Percentiles rank a stretch among this genome's conserved stretches.
phyloP scores from a whole-genome alignment of 2,113 vertebrate species.

The Agelaius phoeniceus region DNA sequence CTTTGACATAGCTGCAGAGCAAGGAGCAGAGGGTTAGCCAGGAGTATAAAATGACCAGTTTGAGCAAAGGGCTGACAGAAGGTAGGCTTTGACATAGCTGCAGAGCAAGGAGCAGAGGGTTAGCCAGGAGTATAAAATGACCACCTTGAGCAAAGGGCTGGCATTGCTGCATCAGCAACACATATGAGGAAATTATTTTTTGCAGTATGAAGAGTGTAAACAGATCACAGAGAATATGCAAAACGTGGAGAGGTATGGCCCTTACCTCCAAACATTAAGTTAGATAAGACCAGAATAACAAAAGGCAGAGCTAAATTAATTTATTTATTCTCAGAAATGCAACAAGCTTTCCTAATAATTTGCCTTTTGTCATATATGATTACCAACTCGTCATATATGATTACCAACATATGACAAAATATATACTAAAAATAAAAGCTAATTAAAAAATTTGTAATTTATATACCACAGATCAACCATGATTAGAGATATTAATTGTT shows the following conservation, averaged over 20 bases:
- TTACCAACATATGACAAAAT: background rate
- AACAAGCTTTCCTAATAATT: background rate
- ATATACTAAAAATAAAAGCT: background rate
- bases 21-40: background rate
- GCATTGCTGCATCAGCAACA: background rate
- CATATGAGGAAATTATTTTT: background rate
- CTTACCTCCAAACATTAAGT: background rate
- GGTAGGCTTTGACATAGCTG: constrained; percentile 97
- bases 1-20: constrained; percentile 90
- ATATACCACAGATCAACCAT: accelerated
- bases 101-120: background rate
- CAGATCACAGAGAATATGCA: accelerated
- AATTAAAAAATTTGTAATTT: background rate
- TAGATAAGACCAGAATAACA: background rate
- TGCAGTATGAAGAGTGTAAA: background rate
- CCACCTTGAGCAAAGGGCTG: background rate
- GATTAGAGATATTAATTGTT: background rate
- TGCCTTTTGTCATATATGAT: background rate
- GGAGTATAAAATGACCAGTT: background rate
- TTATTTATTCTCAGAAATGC: background rate
- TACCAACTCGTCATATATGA: background rate
- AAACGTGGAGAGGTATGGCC: background rate
- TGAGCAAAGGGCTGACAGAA: constrained; percentile 68
- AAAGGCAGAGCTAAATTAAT: background rate
- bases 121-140: background rate